A percentile compares a stretch with the other conserved stretches of the same genome.
These are phyloP conservation scores for Amphilophus citrinellus DNA, from an alignment of 2,113 vertebrate species.

Conservation along the genomic window DNA sequence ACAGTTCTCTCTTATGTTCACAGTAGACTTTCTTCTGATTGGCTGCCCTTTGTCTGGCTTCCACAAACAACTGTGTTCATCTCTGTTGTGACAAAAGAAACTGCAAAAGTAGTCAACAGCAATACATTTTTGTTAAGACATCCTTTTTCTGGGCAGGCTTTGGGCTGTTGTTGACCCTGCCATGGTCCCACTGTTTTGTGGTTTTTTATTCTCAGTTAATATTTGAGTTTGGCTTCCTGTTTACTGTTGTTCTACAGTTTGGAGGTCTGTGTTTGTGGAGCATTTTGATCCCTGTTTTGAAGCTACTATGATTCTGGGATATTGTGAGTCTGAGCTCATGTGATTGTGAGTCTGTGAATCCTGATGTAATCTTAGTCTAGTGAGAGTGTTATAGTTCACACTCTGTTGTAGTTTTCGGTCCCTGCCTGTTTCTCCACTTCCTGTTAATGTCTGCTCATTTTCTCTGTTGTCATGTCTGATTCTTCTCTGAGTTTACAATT, in stretches of 20 bases:
- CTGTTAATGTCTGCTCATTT: neutral
- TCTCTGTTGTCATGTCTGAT: neutral
- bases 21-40: neutral
- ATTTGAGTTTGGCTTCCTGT: neutral
- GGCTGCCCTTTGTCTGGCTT: neutral
- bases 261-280: neutral
- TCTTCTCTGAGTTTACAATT: neutral
- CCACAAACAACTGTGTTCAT: neutral
- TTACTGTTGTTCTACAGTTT: neutral
- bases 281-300: neutral
- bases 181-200: neutral
- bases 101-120: too few species aligned
- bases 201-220: neutral
- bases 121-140: too few species aligned
- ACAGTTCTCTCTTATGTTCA: neutral
- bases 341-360: neutral
- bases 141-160: neutral
- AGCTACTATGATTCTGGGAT: fast-evolving
- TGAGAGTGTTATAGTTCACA: neutral
- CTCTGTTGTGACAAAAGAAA: too few species aligned
- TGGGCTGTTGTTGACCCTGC: neutral
- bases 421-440: too few species aligned
- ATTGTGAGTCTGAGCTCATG: neutral
- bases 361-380: neutral
- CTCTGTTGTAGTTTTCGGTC: neutral